Evolutionary conservation across 1,140 invertebrate genomes (phyloP).

Genomic region (Drosophila dunni): DNA sequence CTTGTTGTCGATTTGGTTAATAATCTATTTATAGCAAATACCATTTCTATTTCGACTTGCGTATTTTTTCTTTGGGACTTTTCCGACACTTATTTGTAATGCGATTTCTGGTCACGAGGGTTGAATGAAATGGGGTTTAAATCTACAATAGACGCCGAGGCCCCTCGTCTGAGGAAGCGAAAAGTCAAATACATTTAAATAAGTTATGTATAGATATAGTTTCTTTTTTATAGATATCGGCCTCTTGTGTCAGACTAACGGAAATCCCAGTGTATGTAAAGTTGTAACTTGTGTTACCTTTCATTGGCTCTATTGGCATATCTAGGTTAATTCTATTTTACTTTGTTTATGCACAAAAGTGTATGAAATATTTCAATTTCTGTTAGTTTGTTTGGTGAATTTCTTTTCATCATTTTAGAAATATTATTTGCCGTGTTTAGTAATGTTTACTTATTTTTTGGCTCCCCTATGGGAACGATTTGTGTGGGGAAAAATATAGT

Average conservation of each 20-base stretch:
- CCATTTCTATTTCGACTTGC: constrained; percentile 46
- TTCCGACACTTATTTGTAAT: constrained; percentile 20
- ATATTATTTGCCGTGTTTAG: constrained; percentile 9
- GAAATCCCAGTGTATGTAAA: not conserved
- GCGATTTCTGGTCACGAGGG: constrained; percentile 36
- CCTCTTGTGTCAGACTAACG: constrained; percentile 15
- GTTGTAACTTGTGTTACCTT: constrained; percentile 34
- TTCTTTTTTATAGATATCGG: not conserved
- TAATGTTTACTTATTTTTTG: not conserved
- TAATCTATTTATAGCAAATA: constrained; percentile 39
- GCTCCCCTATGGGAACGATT: constrained; percentile 15
- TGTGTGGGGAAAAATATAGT: constrained; percentile 12
- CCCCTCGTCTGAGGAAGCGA: constrained; percentile 32
- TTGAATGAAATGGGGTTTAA: constrained; percentile 29
- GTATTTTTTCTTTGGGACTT: constrained; percentile 42
- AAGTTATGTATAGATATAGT: constrained; percentile 12
- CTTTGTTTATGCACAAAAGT: constrained; percentile 3
- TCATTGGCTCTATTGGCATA: constrained; percentile 41
- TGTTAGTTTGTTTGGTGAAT: constrained; percentile 5
- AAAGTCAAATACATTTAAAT: constrained; percentile 26
- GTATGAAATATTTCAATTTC: constrained; percentile 2
- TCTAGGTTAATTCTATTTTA: constrained; percentile 39
- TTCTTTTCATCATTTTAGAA: not conserved
- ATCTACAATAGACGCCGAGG: constrained; percentile 14
- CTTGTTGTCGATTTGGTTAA: constrained; percentile 6